Conservation (phyloP, 1,140 invertebrate genomes). For the Oryzaephilus surinamensis region DNA sequence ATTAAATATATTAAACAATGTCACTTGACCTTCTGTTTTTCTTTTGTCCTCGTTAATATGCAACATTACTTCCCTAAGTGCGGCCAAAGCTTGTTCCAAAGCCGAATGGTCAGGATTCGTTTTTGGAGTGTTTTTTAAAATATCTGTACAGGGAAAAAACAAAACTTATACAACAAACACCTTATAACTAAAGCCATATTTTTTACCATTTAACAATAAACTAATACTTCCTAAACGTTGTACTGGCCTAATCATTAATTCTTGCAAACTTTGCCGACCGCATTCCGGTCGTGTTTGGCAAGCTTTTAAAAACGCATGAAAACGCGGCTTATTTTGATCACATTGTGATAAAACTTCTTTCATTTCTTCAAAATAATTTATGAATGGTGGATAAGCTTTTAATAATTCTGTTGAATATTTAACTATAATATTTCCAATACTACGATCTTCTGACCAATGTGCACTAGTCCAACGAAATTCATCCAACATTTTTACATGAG, state of each 20-base stretch:
- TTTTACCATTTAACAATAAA: slow-evolving; percentile 80
- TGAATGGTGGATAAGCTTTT: slow-evolving; percentile 93
- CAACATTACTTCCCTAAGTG: slow-evolving; percentile 87
- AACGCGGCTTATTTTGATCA: slow-evolving; percentile 84
- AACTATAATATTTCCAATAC: slow-evolving; percentile 74
- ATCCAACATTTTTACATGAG: slow-evolving; percentile 76
- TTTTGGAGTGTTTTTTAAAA: slow-evolving; percentile 81
- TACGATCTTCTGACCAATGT: slow-evolving; percentile 65
- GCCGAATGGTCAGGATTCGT: slow-evolving; percentile 75
- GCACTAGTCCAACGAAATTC: slow-evolving; percentile 58
- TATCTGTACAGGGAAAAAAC: slow-evolving; percentile 52
- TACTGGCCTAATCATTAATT: slow-evolving; percentile 91
- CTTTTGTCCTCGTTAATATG: slow-evolving; percentile 96
- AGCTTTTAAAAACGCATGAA: slow-evolving; percentile 97
- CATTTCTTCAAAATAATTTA: slow-evolving; percentile 95
- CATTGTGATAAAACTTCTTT: slow-evolving; percentile 86
- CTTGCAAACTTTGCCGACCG: slow-evolving; percentile 86
- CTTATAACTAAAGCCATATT: not conserved
- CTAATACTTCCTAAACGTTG: slow-evolving; percentile 93
- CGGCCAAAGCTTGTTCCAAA: slow-evolving; percentile 73
- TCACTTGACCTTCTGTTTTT: slow-evolving; percentile 87
- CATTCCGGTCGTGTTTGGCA: slow-evolving; percentile 87
- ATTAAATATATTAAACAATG: slow-evolving; percentile 95
- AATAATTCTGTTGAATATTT: slow-evolving; percentile 71
- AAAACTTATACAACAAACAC: slow-evolving; percentile 1